Base-by-base conservation (phyloP, 2,888 invertebrate species). In the Clitarchus hookeri region DNA sequence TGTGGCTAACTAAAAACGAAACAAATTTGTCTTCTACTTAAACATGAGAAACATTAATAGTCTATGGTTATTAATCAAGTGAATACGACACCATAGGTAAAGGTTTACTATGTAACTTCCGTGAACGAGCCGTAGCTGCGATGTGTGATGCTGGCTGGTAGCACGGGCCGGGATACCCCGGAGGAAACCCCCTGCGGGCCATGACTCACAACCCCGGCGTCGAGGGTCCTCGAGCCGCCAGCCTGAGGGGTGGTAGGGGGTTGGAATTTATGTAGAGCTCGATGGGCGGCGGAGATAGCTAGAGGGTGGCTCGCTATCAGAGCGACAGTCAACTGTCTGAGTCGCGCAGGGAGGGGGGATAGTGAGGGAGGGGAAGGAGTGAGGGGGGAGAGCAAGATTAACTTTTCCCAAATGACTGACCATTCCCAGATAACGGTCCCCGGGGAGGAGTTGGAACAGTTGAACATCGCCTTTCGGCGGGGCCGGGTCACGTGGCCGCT, bases 401-500 rank as follows among this genome's bases (percentile, higher is more conserved):
- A 82, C 82, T 82, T 82, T 44, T 82, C 82, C 82, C 82, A 82
- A 82, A 82, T 82, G 82, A 82, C 82, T 82, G 82, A 82, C 82
- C 82, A 27, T 82, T 82, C 82, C 82, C 27, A 36, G 82, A 82
- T 82, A 82, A 82, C 82, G 11, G 3, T 23, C 65, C 65, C 65
- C 0, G 0, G 65, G 65, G 65, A 65, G 65, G n/a, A 19, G 65
- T 19, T 36, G 16, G 48, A 48, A 48, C 48, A 48, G 48, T 48
- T 8, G 48, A 48, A 48, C 48, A 48, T 48, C 48, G 48, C 6
- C 3, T 48, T 23, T 19, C 13, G 23, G 65, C 36, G 23, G 65
- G 6, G 65, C 0, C 6, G 65, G 65, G 65, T 65, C 65, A 65
- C 65, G 65, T 65, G 65, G 23, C 65, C 23, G 13, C 53, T 19